Base-by-base conservation (phyloP, 2,113 vertebrate species). In the Xiphophorus hellerii region DNA sequence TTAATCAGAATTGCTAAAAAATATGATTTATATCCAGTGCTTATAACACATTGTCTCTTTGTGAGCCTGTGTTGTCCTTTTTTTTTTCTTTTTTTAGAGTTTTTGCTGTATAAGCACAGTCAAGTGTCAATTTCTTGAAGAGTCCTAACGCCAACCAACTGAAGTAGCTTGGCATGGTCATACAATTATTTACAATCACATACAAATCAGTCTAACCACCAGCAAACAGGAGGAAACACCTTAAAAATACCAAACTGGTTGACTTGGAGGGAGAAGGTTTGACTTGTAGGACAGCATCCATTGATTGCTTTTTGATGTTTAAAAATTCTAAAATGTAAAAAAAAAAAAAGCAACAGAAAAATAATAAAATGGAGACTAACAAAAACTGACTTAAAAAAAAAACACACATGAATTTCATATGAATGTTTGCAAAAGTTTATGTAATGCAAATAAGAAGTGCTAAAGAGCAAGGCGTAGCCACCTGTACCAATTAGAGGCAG, bases 1-100 rank as follows among this genome's bases (percentile, higher is more conserved):
- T 99, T 99, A 96, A 96, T 99, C 97, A 99, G 97, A 97, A 98
- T 96, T 96, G 96, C 97, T 97, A 97, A 98, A 87, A 98, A 98
- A 98, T 98, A 98, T 96, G 96, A 97, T 99, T 97, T 97, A 97
- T 98, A 97, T 99, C 98, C 98, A 99, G 98, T 99, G 98, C 97
- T 98, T 97, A 96, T 95, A 98, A 98, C 97, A 99, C 95, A 96
- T 95, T 88, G 94, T 97, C 96, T 96, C 95, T 96, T 94, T 91
- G 87, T 94, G 91, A 93, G 85, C 91, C 84, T 70, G 87, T 86
- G 81, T 84, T 84, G 76, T 93, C 88, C 62, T 89, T 90, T 85
- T 82, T 75, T 51, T 35, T 0, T 63, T 27, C 25, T 72, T 61
- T 58, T 37, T 77, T 80, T 35, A 65, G 90, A 93, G 88, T 85